Conservation (phyloP, 2,797 vertebrate genomes). For the Epinephelus malabaricus region DNA sequence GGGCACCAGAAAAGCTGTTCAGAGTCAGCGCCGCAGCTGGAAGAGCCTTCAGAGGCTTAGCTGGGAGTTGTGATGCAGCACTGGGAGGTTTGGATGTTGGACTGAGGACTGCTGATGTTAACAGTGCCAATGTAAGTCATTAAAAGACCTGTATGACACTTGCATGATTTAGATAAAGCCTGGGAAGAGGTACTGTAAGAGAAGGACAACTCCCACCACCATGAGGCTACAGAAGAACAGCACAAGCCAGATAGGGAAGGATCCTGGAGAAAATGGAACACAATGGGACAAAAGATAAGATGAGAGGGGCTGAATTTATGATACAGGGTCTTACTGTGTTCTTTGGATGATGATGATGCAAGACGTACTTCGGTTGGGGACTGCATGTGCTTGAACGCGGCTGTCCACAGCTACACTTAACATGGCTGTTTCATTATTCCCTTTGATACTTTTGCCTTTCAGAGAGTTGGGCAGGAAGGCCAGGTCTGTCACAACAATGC, state of each 20-base stretch:
- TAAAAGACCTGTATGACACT: background rate
- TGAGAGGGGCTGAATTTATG: background rate
- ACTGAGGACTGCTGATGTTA: background rate
- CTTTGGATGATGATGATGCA: background rate
- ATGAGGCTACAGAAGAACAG: conserved; percentile 89
- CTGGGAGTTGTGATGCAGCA: background rate
- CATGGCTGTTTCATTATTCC: conserved; percentile 90
- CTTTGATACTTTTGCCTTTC: conserved; percentile 85
- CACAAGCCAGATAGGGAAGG: conserved; percentile 92
- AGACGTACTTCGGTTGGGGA: conserved; percentile 90
- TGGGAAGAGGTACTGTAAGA: conserved; percentile 87
- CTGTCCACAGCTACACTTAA: conserved; percentile 97
- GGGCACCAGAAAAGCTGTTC: background rate
- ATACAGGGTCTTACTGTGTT: background rate
- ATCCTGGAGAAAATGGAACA: conserved; percentile 79
- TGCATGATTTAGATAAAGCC: conserved; percentile 63
- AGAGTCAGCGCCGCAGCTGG: background rate
- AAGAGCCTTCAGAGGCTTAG: background rate
- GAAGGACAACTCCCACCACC: conserved; percentile 86
- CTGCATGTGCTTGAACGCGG: conserved; percentile 92
- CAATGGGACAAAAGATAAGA: background rate
- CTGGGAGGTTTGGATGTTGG: background rate
- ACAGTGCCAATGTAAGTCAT: background rate
- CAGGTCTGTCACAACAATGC: conserved; percentile 95
- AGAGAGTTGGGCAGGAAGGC: conserved; percentile 90